These are phyloP conservation scores for cat (Felis catus) DNA, from an alignment of 2,113 vertebrate species.

Conservation along the genomic window F.catus_Fca126_mat1.0 CM031424.1:86856001-86856500, in stretches of 20 bases:
- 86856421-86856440: not conserved
- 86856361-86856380: rapidly evolving
- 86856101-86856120: not conserved
- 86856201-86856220: not conserved
- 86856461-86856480: not conserved
- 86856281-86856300: not conserved
- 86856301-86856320: not conserved
- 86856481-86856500: not conserved
- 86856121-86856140: not conserved
- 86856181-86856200: not conserved
- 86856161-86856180: not conserved
- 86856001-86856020: not conserved
- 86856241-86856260: not conserved
- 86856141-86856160: not conserved
- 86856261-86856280: not conserved
- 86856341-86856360: not conserved
- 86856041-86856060: not conserved
- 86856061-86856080: not conserved
- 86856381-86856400: not conserved
- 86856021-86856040: not conserved
- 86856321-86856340: not conserved
- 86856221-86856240: not conserved
- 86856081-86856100: not conserved
- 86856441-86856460: not conserved
- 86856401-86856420: not conserved